Conservation (phyloP, 2,888 invertebrate genomes). For the Julus scanicus region DNA sequence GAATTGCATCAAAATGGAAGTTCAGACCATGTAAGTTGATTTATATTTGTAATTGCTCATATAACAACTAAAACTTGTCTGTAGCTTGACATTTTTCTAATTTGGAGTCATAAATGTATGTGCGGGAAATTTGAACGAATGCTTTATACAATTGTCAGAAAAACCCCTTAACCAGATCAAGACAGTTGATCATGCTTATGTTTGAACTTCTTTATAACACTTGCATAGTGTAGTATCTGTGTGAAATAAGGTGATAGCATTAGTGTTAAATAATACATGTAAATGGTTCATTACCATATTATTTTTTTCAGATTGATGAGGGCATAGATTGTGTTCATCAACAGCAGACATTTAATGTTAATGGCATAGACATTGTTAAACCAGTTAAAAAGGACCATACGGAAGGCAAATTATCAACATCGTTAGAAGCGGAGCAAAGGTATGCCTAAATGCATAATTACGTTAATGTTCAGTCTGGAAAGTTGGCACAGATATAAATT, state of each 20-base stretch:
- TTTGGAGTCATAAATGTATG: too few species aligned
- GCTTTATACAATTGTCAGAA: not conserved
- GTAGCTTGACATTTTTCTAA: not conserved
- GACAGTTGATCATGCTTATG: too few species aligned
- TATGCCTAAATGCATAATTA: slow-evolving; percentile 56
- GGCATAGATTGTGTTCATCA: slow-evolving; percentile 54
- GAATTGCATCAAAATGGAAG: slow-evolving; percentile 17
- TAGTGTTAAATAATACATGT: too few species aligned
- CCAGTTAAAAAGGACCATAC: slow-evolving; percentile 58
- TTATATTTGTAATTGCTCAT: not conserved
- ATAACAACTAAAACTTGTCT: not conserved
- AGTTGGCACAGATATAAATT: too few species aligned
- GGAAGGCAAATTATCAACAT: slow-evolving; percentile 63
- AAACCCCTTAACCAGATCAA: not conserved
- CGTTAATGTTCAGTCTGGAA: not conserved
- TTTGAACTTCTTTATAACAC: too few species aligned
- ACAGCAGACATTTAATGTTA: slow-evolving; percentile 62
- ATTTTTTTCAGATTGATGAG: slow-evolving; percentile 20
- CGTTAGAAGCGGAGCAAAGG: slow-evolving; percentile 66
- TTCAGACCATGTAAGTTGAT: slow-evolving; percentile 25
- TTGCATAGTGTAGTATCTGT: too few species aligned
- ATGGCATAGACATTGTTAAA: slow-evolving; percentile 62
- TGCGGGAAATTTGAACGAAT: not conserved
- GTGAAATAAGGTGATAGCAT: too few species aligned
- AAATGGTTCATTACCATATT: too few species aligned